phyloP scores from a whole-genome alignment of 2,113 vertebrate genomes.

The Chroicocephalus ridibundus region DNA sequence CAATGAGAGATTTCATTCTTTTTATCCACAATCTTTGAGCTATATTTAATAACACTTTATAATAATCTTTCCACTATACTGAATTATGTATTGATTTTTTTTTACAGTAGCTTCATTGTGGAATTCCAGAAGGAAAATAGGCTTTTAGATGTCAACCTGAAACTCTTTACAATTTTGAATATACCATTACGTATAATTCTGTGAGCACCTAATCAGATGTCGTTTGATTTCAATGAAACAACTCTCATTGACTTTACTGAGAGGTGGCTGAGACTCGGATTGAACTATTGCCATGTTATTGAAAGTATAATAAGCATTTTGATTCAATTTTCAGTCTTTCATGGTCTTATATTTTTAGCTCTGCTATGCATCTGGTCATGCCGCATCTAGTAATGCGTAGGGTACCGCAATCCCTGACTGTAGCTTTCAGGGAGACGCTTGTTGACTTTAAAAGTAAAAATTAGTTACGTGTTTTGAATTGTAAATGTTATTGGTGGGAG shows the following conservation, averaged over 20 bases:
- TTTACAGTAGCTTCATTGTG: not conserved
- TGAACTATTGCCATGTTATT: not conserved
- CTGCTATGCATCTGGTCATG: not conserved
- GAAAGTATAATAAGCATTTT: not conserved
- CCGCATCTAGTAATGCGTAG: accelerated
- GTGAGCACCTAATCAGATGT: not conserved
- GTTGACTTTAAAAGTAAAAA: not conserved
- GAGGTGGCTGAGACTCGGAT: not conserved
- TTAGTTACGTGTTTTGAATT: accelerated
- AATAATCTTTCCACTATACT: not conserved
- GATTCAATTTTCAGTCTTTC: not conserved
- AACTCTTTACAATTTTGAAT: not conserved
- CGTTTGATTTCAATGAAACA: not conserved
- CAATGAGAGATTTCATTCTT: not conserved
- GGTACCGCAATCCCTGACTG: not conserved
- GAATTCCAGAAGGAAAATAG: constrained; percentile 37
- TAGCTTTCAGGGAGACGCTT: not conserved
- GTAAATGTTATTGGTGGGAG: not conserved
- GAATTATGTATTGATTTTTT: constrained; percentile 20
- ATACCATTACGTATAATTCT: not conserved
- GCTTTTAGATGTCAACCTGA: constrained; percentile 21
- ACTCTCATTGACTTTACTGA: constrained; percentile 2
- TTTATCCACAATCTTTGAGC: not conserved
- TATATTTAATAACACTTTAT: not conserved
- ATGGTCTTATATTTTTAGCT: not conserved